Base-by-base conservation (phyloP, 1,140 invertebrate species). In the Drosophila neocordata region DNA sequence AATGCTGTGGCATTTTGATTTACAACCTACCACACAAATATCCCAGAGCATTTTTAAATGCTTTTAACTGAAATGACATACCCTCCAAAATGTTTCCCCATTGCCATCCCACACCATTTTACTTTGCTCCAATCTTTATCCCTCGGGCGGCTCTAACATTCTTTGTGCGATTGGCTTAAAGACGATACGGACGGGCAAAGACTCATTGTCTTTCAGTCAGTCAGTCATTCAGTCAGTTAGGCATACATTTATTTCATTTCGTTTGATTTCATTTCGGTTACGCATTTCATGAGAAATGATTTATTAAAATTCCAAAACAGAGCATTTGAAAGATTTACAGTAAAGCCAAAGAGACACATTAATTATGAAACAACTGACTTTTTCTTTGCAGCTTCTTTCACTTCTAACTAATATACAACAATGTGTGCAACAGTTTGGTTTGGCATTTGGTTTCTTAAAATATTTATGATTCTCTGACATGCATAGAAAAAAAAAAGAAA, bases 221-320 rank as follows among this genome's bases (percentile, higher is more conserved):
- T 51, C 73, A 60, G 34, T 12, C 66, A 27, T 15, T 48, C 57
- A 61, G 6, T 27, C 64, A 69, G 24, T 65, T 5, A 51, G 68
- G 70, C 73, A 71, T 81, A 87, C 69, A 74, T 85, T 85, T 74
- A 77, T 85, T 75, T 84, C 77, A 80, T 84, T 85, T 85, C 73
- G 77, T 85, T 85, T 87, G 74, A 74, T 76, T 82, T 73, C 62
- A 66, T 66, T 77, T 72, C 68, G 65, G 69, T 55, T 83, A 69
- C 75, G 79, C 71, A 88, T 79, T 79, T 79, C 84, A 71, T 63
- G 65, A 65, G 67, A 71, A 83, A 88, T 88, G 83, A 88, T 88
- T 88, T 88, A 88, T 88, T 88, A 83, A 88, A 88, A 88, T 88
- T 88, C 83, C 83, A 53, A 55, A 77, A 76, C 57, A 61, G 27